Percentiles rank a stretch among this genome's conserved stretches.
Evolutionary conservation across 2,888 invertebrate species (phyloP).

Genomic region (Dryocosmus kuriphilus): DNA sequence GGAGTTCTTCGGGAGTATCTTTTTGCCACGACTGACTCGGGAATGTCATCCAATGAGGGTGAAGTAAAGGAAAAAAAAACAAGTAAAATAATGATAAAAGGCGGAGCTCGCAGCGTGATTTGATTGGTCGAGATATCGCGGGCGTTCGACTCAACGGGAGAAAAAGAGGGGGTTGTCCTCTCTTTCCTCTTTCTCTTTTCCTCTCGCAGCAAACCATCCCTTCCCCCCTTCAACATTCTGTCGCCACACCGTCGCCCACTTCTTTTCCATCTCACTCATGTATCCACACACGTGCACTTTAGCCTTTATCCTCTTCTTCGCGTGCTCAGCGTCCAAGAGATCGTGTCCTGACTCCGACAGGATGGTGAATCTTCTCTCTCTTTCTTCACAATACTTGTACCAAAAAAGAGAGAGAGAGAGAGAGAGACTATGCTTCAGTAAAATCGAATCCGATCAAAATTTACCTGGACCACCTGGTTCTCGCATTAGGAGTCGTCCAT

Average conservation of each 20-base stretch:
- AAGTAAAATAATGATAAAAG: conserved; percentile 78
- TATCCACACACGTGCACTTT: conserved; percentile 42
- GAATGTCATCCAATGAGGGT: conserved; percentile 78
- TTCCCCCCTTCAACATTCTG: conserved; percentile 51
- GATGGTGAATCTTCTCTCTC: conserved; percentile 50
- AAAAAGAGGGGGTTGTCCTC: conserved; percentile 69
- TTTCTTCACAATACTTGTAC: conserved; percentile 37
- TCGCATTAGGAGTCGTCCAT: too few species aligned
- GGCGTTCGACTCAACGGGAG: conserved; percentile 75
- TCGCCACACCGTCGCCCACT: conserved; percentile 47
- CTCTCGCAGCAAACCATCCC: conserved; percentile 57
- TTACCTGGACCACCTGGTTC: conserved; percentile 10
- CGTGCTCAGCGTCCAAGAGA: conserved; percentile 62
- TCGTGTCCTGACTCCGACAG: conserved; percentile 67
- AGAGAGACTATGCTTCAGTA: conserved; percentile 32
- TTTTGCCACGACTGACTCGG: conserved; percentile 66
- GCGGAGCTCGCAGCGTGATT: conserved; percentile 77
- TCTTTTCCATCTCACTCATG: conserved; percentile 51
- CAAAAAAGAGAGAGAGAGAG: conserved; percentile 22
- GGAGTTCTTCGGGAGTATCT: conserved; percentile 62
- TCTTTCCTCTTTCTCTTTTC: conserved; percentile 63
- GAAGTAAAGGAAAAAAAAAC: conserved; percentile 77
- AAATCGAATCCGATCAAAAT: conserved; percentile 7
- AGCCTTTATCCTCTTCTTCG: conserved; percentile 57
- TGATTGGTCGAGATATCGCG: conserved; percentile 78